phyloP scores from a whole-genome alignment of 2,888 invertebrate species.

The Tiliacea aurago region DNA sequence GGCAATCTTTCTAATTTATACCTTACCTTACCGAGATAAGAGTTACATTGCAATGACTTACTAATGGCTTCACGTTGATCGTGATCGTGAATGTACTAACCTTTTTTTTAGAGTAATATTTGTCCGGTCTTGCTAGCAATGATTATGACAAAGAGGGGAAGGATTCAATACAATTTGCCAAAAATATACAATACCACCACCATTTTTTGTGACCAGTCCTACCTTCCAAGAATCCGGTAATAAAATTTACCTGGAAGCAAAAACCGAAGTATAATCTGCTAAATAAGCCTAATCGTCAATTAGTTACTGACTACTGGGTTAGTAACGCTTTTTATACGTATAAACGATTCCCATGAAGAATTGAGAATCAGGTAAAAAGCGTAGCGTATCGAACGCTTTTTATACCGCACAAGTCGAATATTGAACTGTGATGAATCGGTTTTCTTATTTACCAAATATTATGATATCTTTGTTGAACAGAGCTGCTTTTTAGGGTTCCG shows the following conservation, averaged over 20 bases:
- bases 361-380: conserved; percentile 32
- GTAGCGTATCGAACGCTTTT: conserved; percentile 20
- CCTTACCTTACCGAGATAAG: too few relatives aligned
- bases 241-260: background rate
- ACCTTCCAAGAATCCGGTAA: conserved; percentile 20
- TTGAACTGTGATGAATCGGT: conserved; percentile 24
- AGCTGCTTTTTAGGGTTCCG: too few relatives aligned
- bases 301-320: conserved; percentile 13
- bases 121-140: too few relatives aligned
- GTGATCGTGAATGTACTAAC: too few relatives aligned
- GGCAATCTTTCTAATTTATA: too few relatives aligned
- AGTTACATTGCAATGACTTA: too few relatives aligned
- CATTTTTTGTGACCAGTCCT: background rate
- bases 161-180: background rate
- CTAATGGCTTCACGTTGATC: too few relatives aligned
- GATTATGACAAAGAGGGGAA: background rate
- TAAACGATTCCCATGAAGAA: conserved; percentile 34
- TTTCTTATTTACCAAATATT: conserved; percentile 27
- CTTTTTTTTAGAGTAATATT: too few relatives aligned
- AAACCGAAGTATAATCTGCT: conserved; percentile 1
- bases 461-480: background rate
- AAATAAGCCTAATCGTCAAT: conserved; percentile 23
- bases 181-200: background rate
- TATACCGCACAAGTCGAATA: conserved; percentile 21
- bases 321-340: conserved; percentile 22